phyloP scores from a whole-genome alignment of 2,888 invertebrate genomes.

The Leptopilina drosophilae region DNA sequence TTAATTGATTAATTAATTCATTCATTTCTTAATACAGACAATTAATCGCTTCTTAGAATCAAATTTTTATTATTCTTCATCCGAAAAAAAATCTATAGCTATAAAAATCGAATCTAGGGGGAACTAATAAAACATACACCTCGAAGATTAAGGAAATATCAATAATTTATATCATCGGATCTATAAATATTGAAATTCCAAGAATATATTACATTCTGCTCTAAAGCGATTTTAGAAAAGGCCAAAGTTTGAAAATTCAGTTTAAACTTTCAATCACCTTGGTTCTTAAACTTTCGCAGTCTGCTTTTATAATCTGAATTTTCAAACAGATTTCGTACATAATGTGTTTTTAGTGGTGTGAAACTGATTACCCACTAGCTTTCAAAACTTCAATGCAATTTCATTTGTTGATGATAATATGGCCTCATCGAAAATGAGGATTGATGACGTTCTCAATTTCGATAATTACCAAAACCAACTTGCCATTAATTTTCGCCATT shows the following conservation, averaged over 20 bases:
- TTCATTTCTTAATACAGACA: too few relatives aligned
- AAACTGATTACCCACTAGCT: slow-evolving; percentile 5
- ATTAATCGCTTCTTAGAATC: too few relatives aligned
- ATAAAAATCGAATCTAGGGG: background rate
- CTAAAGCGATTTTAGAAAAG: slow-evolving; percentile 8
- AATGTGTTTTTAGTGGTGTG: background rate
- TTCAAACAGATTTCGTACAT: background rate
- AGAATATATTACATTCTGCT: slow-evolving; percentile 1
- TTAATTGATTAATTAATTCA: too few relatives aligned
- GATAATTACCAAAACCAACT: background rate
- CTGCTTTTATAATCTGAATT: background rate
- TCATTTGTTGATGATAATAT: slow-evolving; percentile 8
- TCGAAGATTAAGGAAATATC: background rate
- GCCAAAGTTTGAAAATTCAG: background rate
- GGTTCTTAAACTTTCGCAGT: background rate
- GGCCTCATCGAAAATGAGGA: slow-evolving; percentile 10
- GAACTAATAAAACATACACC: background rate
- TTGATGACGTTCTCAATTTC: background rate
- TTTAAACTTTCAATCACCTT: background rate
- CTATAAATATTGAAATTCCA: slow-evolving; percentile 14
- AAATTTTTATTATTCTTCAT: too few relatives aligned
- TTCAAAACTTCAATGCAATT: background rate
- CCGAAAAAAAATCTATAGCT: too few relatives aligned
- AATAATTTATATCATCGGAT: slow-evolving; percentile 4
- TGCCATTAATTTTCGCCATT: slow-evolving; percentile 4